Evolutionary conservation across 2,888 invertebrate genomes (phyloP).

Genomic region (Andrena dorsata): DNA sequence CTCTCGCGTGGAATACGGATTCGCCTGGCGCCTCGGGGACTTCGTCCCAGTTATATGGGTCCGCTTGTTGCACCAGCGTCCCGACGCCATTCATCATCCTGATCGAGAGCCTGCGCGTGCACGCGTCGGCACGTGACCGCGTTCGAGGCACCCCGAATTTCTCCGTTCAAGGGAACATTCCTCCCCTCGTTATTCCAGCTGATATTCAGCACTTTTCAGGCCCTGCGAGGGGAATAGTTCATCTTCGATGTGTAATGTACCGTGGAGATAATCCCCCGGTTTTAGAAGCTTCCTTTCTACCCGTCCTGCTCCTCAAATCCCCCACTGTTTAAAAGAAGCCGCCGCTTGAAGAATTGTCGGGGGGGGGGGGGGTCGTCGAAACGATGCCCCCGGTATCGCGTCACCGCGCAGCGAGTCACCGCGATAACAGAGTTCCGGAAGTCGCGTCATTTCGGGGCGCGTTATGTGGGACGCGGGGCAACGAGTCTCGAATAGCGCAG

Average conservation of each 20-base stretch:
- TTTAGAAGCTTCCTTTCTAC: neutral
- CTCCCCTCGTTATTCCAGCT: neutral
- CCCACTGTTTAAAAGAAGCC: too few relatives aligned
- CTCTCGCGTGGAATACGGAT: conserved; percentile 41
- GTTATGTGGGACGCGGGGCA: conserved; percentile 23
- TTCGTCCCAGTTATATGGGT: conserved; percentile 37
- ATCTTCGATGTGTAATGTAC: too few relatives aligned
- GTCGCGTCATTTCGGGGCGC: conserved; percentile 35
- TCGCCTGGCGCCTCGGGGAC: conserved; percentile 37
- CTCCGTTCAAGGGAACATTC: neutral
- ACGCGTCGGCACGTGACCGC: conserved; percentile 35
- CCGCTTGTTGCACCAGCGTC: neutral
- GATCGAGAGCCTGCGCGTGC: conserved; percentile 15
- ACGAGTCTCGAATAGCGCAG: conserved; percentile 40
- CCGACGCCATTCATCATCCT: conserved; percentile 36
- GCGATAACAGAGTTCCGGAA: conserved; percentile 30
- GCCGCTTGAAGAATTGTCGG: neutral
- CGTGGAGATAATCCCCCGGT: too few relatives aligned
- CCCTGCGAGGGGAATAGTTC: too few relatives aligned
- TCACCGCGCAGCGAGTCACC: conserved; percentile 25
- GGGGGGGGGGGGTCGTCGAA: neutral
- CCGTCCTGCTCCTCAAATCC: too few relatives aligned
- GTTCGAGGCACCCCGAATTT: neutral
- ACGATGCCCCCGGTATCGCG: neutral
- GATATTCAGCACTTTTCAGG: too few relatives aligned